A percentile compares a stretch with the other conserved stretches of the same genome.
These are phyloP conservation scores for Ctenosaura bakeri DNA, from an alignment of 2,797 vertebrate species.

Conservation along the genomic window DNA sequence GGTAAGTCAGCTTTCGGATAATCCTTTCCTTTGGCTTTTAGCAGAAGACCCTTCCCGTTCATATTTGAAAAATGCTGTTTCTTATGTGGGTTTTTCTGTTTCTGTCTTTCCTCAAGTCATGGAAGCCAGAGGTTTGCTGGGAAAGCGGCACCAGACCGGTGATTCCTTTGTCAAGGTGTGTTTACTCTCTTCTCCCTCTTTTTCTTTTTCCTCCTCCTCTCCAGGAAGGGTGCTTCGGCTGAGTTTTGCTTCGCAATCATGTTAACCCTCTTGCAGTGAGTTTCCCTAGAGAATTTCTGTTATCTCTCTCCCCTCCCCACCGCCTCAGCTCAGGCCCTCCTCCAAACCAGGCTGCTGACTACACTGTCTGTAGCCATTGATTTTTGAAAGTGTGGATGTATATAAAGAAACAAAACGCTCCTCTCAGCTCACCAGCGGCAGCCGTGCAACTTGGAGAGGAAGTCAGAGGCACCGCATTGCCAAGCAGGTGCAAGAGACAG, in stretches of 20 bases:
- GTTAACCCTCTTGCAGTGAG: not conserved
- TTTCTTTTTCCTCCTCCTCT: too few relatives aligned
- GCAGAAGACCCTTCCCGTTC: not conserved
- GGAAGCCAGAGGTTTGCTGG: conserved; percentile 86
- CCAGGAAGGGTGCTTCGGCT: not conserved
- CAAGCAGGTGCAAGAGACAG: not conserved
- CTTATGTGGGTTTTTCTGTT: not conserved
- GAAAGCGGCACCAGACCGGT: conserved; percentile 73
- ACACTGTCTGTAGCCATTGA: conserved; percentile 12
- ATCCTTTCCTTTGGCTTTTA: not conserved
- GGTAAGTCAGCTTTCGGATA: not conserved
- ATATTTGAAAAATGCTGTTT: not conserved
- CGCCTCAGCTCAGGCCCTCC: not conserved
- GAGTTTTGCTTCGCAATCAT: not conserved
- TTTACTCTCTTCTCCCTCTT: not conserved
- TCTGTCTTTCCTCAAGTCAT: conserved; percentile 81
- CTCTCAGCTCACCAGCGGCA: not conserved
- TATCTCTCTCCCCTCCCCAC: not conserved
- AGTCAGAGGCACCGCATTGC: not conserved
- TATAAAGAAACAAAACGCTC: not conserved
- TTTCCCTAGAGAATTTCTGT: not conserved
- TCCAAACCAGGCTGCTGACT: conserved; percentile 19
- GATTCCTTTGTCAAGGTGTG: conserved; percentile 90
- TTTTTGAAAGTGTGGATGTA: not conserved
- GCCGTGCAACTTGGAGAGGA: not conserved